Base-by-base conservation (phyloP, 2,888 invertebrate genomes). In the Allygus modestus region DNA sequence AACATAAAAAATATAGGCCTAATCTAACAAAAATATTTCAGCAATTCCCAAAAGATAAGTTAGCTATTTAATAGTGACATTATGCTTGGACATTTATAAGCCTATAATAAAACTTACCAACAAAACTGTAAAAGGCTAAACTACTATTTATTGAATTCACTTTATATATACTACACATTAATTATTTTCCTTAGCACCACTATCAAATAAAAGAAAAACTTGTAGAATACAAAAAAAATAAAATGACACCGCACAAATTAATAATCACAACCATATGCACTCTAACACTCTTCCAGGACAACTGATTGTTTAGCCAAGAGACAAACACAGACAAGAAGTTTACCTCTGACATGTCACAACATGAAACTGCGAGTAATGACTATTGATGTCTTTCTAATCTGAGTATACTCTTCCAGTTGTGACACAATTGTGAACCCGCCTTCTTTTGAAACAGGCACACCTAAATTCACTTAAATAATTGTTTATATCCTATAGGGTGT, bases 171-270 rank as follows among this genome's bases (percentile, higher is more conserved):
- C 85, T 87, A 85, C 81, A 82, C 41, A 84, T 61, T 43, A 54
- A n/a, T n/a, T n/a, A 37, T 37, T 11, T 37, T 37, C 37, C 43
- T 46, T 79, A 61, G 41, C 73, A 81, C 37, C 37, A 61, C 71
- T 85, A 81, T 33, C 20, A 81, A 33, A 77, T 81, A 81, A 84
- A 81, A 26, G 26, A 41, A 43, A 46, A n/a, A n/a, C n/a, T 65
- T 17, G 2, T 51, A n/a, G 20, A 54, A 84, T 58, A 84, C n/a
- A n/a, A 37, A 84, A 85, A 85, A 85, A 82, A 83, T 77, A 85
- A 37, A 61, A 46, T 87, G 61, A 87, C 87, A 87, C 87, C 84
- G 86, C 87, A 87, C 61, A 86, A 86, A 81, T 82, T 86, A 82
- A 58, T 82, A 71, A 84, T 85, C 26, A 81, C 75, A 85, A 84